Base-by-base conservation (phyloP, 2,113 vertebrate species). In the Isurus oxyrinchus region DNA sequence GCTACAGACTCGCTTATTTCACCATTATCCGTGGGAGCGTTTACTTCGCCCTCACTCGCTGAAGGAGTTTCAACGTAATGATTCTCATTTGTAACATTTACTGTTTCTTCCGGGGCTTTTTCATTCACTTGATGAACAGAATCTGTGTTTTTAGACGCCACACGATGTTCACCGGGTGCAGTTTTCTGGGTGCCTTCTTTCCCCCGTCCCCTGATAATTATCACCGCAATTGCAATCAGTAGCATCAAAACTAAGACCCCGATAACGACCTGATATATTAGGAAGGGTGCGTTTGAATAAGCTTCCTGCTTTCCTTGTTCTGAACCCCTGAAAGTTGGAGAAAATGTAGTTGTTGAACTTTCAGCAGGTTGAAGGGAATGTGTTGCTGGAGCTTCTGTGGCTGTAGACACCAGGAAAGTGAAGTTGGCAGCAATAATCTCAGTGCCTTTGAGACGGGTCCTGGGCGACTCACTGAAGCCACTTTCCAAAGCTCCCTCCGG, bases 61-160 rank as follows among this genome's bases (percentile, higher is more conserved):
- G 66, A 72, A 31, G 94, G 40, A 1, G 66, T 95, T 13, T 95
- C 63, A 44, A 95, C 23, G 49, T 72, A 53, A 14, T 95, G 63
- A 21, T 95, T 95, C 23, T 53, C 63, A 53, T 95, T 57, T 31
- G 53, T 31, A 90, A 35, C 87, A 49, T 23, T 66, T 27, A 11
- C 44, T 2, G 21, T 95, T 5, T 5, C 31, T 66, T 31, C 94
- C 3, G 40, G 2, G 67, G 4, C 66, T 90, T 97, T 97, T 88
- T 97, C 97, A 96, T 97, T 97, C 31, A 96, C 63, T 63, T 97
- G 96, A 91, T 97, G 96, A 21, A 96, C 96, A 16, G 97, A 97
- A 49, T 97, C 97, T 35, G 96, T 96, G 44, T 94, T 67, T 67
- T 97, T 97, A 0, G 21, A 3, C 40, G 21, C 55, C 7, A 97